Base-by-base conservation (phyloP, 2,113 vertebrate species). In the Microtus montanus region DNA sequence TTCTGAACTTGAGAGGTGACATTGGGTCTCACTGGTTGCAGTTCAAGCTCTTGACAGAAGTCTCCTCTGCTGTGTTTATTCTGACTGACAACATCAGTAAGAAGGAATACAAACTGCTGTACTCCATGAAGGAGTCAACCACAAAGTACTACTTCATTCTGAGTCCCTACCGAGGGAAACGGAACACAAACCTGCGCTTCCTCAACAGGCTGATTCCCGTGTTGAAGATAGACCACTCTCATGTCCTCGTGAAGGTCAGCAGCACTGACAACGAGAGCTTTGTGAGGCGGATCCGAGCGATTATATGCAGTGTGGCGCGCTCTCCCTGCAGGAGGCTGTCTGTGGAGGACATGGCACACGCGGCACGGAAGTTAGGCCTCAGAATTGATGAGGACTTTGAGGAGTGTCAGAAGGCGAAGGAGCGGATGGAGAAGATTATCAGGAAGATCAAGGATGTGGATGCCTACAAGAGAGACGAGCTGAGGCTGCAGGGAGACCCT, bases 141-240 rank as follows among this genome's bases (percentile, higher is more conserved):
- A 94, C 97, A 0, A 97, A 96, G 35, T 98, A 95, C 93, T 98
- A 97, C 88, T 96, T 98, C 70, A 97, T 98, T 75, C 87, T 98
- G 28, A 98, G 96, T 3, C 97, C 97, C 33, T 97, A 97, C 93
- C 97, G 97, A 0, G 96, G 95, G 4, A 97, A 97, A 15, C 96
- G 96, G 2, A 97, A 97, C 66, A 82, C 97, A 0, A 98, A 97
- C 88, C 87, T 98, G 86, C 63, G 94, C 0, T 95, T 97, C 77
- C 95, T 98, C 3, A 97, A 97, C 68, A 94, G 89, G 74, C 87
- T 98, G 26, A 95, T 95, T 4, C 97, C 97, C 0, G 93, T 96
- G 75, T 74, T 98, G 61, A 96, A 96, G 71, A 96, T 98, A 15
- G 97, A 98, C 89, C 97, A 96, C 93, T 97, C 97, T 0, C 97